These are phyloP conservation scores for Cichladusa arquata DNA, from an alignment of 2,113 vertebrate genomes.

Conservation along the genomic window DNA sequence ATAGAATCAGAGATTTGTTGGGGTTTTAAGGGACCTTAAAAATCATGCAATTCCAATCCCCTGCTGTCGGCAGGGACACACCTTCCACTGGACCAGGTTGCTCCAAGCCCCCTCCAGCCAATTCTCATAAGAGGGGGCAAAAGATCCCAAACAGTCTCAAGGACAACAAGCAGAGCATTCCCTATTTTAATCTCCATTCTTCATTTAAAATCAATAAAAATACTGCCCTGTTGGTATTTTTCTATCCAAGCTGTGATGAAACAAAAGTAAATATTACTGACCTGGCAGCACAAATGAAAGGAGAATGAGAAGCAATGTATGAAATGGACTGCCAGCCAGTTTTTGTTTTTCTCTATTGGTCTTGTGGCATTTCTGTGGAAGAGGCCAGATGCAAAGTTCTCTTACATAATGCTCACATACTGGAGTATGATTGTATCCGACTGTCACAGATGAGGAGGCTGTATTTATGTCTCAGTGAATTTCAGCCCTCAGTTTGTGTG, in stretches of 20 bases:
- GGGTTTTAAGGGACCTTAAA: not conserved
- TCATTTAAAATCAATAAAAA: not conserved
- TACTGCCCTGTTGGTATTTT: not conserved
- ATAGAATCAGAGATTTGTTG: rapidly evolving
- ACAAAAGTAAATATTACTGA: not conserved
- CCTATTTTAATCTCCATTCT: not conserved
- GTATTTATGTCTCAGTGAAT: not conserved
- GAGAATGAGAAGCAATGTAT: not conserved
- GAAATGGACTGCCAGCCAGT: not conserved
- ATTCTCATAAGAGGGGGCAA: rapidly evolving
- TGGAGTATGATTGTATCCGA: not conserved
- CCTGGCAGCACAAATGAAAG: not conserved
- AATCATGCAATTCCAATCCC: not conserved
- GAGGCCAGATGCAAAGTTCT: not conserved
- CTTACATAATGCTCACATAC: not conserved
- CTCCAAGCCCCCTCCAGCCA: not conserved
- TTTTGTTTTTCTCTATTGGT: not conserved
- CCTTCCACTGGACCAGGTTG: not conserved
- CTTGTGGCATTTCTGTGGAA: not conserved
- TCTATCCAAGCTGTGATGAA: not conserved
- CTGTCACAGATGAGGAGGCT: not conserved
- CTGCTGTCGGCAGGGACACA: not conserved
- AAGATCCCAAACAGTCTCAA: not conserved
- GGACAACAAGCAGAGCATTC: not conserved
- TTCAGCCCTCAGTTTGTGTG: not conserved